Conservation (phyloP, 2,888 invertebrate species). For the Leucania comma region DNA sequence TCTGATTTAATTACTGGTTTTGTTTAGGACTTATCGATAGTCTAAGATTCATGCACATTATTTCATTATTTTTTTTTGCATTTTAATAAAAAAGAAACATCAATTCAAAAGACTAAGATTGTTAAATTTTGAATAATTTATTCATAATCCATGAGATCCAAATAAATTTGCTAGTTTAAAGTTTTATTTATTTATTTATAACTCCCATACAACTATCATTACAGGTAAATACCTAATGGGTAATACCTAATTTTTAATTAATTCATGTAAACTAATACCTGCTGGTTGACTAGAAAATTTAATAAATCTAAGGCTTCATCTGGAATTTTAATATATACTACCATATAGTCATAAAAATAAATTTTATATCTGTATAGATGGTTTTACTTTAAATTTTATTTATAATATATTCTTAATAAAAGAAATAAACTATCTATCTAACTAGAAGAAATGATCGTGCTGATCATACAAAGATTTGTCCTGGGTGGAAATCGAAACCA, state of each 20-base stretch:
- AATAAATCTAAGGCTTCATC: constrained; percentile 1
- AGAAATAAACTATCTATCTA: too few species aligned
- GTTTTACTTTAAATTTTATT: too few species aligned
- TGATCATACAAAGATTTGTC: too few species aligned
- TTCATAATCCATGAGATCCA: constrained; percentile 8
- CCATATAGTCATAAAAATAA: neutral
- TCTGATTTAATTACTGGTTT: neutral
- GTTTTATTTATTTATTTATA: too few species aligned
- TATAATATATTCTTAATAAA: too few species aligned
- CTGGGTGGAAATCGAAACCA: too few species aligned
- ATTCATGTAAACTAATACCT: constrained; percentile 9
- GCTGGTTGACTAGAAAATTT: constrained; percentile 14
- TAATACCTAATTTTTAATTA: too few species aligned
- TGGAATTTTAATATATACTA: neutral
- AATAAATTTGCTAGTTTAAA: constrained; percentile 17
- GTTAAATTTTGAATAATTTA: constrained; percentile 7
- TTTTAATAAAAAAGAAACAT: neutral
- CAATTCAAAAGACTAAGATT: neutral
- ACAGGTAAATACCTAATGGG: too few species aligned
- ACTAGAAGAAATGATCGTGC: too few species aligned
- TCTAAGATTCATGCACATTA: neutral
- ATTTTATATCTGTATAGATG: neutral
- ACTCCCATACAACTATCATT: too few species aligned
- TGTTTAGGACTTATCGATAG: too few species aligned
- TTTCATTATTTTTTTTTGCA: neutral